Evolutionary conservation across 2,888 invertebrate species (phyloP).

Genomic region (Caenorhabditis sp.): DNA sequence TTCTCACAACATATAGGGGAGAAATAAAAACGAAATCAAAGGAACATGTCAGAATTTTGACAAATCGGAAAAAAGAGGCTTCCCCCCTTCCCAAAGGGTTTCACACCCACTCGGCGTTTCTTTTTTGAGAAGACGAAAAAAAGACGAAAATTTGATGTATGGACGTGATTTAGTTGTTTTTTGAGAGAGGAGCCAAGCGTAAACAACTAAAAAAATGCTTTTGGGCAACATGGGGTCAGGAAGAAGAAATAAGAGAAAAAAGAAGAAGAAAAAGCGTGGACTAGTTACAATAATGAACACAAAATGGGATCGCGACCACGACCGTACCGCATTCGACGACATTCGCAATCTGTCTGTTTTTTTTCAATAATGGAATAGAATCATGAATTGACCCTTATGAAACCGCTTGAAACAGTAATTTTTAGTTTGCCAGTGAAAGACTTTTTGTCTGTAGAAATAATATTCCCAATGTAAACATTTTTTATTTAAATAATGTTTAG

Average conservation of each 20-base stretch:
- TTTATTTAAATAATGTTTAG: too few relatives aligned
- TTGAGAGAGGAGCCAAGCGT: neutral
- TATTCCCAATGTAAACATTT: too few relatives aligned
- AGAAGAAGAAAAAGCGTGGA: neutral
- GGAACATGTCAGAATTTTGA: constrained; percentile 1
- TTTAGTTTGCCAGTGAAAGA: too few relatives aligned
- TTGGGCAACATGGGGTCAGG: neutral
- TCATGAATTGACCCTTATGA: too few relatives aligned
- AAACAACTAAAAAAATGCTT: neutral
- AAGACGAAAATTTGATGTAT: neutral
- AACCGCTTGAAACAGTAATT: too few relatives aligned
- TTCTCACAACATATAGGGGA: neutral
- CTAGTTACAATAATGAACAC: too few relatives aligned
- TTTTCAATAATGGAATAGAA: too few relatives aligned
- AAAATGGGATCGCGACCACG: too few relatives aligned
- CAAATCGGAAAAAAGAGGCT: neutral
- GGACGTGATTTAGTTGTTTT: neutral
- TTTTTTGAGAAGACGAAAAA: neutral
- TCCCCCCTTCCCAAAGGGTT: neutral
- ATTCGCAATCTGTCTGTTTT: too few relatives aligned
- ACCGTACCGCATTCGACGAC: too few relatives aligned
- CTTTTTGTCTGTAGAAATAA: too few relatives aligned
- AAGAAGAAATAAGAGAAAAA: neutral
- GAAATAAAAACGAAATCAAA: constrained; percentile 6
- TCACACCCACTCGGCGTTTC: neutral